Conservation (phyloP, 35 echinoderm and acorn worm species). For the Diadema setosum region DNA sequence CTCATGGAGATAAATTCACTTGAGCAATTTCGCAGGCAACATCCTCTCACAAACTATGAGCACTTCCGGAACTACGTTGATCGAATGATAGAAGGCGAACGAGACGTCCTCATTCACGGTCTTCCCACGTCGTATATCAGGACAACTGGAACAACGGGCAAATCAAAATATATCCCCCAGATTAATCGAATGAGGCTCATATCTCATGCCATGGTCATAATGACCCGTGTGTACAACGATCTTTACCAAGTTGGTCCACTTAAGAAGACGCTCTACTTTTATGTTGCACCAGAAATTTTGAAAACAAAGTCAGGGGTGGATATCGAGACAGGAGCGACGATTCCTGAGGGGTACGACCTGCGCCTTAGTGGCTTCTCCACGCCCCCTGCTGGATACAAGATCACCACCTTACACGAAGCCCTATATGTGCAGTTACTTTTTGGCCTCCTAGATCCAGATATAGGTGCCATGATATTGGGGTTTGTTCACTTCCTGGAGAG, state of each 20-base stretch:
- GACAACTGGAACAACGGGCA: constrained; percentile 68
- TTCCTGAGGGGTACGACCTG: not conserved
- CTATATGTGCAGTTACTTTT: constrained; percentile 49
- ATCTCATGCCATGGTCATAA: not conserved
- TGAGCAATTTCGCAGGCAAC: constrained; percentile 33
- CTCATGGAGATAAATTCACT: constrained; percentile 28
- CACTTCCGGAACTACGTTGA: constrained; percentile 43
- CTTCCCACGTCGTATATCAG: not conserved
- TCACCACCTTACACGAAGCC: not conserved
- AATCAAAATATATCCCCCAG: constrained; percentile 46
- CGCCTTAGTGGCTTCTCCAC: not conserved
- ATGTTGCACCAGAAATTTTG: not conserved
- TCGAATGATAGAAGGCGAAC: constrained; percentile 50
- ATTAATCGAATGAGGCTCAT: not conserved
- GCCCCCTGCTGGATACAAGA: not conserved
- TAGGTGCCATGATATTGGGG: not conserved
- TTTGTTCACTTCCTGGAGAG: constrained; percentile 6
- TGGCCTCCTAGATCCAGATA: constrained; percentile 23
- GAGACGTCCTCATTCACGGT: constrained; percentile 31
- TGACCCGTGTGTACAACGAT: not conserved
- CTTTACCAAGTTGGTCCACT: not conserved
- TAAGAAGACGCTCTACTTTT: constrained; percentile 5
- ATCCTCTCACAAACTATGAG: constrained; percentile 49
- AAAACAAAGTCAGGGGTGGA: constrained; percentile 8
- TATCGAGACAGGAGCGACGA: not conserved